These are phyloP conservation scores for Stenoptilia bipunctidactyla DNA, from an alignment of 2,888 invertebrate species.

Conservation along the genomic window DNA sequence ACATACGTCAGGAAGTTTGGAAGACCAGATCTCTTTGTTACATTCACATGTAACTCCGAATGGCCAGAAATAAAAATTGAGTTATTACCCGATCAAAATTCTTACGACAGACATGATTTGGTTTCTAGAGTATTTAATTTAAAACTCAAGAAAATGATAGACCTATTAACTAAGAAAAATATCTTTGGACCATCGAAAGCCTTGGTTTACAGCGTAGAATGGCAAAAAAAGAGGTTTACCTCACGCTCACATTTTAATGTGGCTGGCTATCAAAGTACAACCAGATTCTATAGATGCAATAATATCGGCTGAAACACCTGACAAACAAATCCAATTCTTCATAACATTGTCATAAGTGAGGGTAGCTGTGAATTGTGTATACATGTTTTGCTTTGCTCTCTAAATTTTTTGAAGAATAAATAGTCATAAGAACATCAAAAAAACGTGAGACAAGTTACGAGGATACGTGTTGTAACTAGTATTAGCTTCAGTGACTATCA, in stretches of 20 bases:
- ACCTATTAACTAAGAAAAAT: background rate
- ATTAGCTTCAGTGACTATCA: no score
- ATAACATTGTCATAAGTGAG: constrained; percentile 11
- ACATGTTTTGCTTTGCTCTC: no score
- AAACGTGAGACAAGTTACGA: constrained; percentile 5
- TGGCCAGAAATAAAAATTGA: constrained; percentile 6
- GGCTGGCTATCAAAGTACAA: constrained; percentile 10
- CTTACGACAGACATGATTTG: constrained; percentile 4
- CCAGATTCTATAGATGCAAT: constrained; percentile 11
- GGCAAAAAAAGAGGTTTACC: constrained; percentile 12
- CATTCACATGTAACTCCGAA: constrained; percentile 3
- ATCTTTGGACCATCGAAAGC: constrained; percentile 1
- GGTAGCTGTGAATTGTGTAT: no score
- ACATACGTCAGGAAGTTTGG: constrained; percentile 3
- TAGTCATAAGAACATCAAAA: no score
- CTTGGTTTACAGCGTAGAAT: constrained; percentile 8
- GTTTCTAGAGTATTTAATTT: constrained; percentile 3
- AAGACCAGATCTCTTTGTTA: constrained; percentile 2
- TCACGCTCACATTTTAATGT: constrained; percentile 8
- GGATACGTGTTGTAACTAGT: no score
- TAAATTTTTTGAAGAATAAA: no score
- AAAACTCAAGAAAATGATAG: constrained; percentile 2
- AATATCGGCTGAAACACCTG: constrained; percentile 7
- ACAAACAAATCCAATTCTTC: constrained; percentile 2
- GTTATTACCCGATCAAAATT: background rate